Percentiles rank a stretch among this genome's conserved stretches.
Conservation (phyloP, 1,140 invertebrate species). For the Pseudachorutes palmiensis region DNA sequence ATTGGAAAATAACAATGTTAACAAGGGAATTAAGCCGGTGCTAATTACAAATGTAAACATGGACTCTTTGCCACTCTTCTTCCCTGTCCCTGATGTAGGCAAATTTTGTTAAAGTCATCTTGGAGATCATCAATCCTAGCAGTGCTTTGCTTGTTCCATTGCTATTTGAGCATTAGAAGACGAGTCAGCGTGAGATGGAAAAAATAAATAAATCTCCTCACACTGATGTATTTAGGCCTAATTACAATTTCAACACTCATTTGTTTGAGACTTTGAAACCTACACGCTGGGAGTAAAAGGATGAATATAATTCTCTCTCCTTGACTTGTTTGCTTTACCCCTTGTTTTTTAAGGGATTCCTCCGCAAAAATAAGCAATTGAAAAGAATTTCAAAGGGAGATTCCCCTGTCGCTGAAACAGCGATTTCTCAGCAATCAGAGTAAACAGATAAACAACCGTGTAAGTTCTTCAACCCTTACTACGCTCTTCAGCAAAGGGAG, state of each 20-base stretch:
- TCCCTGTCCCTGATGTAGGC: neutral
- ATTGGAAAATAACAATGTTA: neutral
- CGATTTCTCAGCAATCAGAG: neutral
- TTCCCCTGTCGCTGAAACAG: neutral
- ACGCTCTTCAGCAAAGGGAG: neutral
- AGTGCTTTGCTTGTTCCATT: too few species aligned
- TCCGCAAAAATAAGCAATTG: slow-evolving; percentile 4
- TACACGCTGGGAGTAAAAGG: neutral
- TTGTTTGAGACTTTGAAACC: neutral
- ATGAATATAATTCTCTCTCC: neutral
- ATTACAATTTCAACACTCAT: slow-evolving; percentile 10
- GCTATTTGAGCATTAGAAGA: too few species aligned
- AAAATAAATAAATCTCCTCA: neutral
- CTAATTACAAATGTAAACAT: slow-evolving; percentile 12
- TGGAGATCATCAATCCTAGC: slow-evolving; percentile 8
- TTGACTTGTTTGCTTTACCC: neutral
- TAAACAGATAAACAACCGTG: neutral
- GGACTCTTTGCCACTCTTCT: neutral
- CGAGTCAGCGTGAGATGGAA: too few species aligned
- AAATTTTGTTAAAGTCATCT: neutral
- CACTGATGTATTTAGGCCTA: slow-evolving; percentile 7
- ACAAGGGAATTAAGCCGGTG: neutral
- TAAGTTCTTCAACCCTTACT: neutral
- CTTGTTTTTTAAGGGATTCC: neutral
- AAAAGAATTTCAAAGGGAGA: neutral